Evolutionary conservation across 2,797 vertebrate species (phyloP).

Genomic region (Parambassis ranga): DNA sequence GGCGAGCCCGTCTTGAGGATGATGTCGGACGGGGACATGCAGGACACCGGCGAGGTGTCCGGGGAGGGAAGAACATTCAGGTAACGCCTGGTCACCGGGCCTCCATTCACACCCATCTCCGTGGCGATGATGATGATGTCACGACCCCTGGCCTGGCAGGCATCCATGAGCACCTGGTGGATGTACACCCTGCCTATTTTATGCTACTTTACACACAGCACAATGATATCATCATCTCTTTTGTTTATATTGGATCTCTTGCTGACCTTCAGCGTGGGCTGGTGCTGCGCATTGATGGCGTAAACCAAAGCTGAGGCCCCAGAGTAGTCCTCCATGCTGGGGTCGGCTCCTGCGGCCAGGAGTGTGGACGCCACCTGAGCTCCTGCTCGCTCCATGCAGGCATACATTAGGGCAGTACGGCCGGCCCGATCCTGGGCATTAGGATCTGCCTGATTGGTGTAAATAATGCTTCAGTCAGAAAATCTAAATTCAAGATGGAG

Average conservation of each 20-base stretch:
- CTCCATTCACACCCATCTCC: conserved; percentile 54
- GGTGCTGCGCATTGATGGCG: conserved; percentile 70
- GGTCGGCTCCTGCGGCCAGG: conserved; percentile 73
- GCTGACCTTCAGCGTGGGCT: conserved; percentile 68
- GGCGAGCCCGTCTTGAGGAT: conserved; percentile 75
- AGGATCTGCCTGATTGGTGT: conserved; percentile 64
- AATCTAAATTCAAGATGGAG: neutral
- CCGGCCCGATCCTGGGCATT: conserved; percentile 74
- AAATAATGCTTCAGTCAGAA: neutral
- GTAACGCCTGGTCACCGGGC: conserved; percentile 62
- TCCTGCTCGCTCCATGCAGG: conserved; percentile 74
- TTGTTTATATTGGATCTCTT: too few relatives aligned
- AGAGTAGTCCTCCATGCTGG: conserved; percentile 71
- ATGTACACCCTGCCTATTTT: neutral
- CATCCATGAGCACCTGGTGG: conserved; percentile 70
- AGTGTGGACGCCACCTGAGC: conserved; percentile 62
- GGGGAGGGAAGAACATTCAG: conserved; percentile 68
- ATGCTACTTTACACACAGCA: too few relatives aligned
- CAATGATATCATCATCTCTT: neutral
- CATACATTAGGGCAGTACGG: conserved; percentile 78
- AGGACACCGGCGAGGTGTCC: conserved; percentile 66
- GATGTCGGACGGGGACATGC: conserved; percentile 82
- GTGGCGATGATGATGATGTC: conserved; percentile 81
- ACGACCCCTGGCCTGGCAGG: conserved; percentile 68
- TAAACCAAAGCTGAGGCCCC: conserved; percentile 79